These are phyloP conservation scores for Sterna hirundo DNA, from an alignment of 2,113 vertebrate species.

Conservation along the genomic window DNA sequence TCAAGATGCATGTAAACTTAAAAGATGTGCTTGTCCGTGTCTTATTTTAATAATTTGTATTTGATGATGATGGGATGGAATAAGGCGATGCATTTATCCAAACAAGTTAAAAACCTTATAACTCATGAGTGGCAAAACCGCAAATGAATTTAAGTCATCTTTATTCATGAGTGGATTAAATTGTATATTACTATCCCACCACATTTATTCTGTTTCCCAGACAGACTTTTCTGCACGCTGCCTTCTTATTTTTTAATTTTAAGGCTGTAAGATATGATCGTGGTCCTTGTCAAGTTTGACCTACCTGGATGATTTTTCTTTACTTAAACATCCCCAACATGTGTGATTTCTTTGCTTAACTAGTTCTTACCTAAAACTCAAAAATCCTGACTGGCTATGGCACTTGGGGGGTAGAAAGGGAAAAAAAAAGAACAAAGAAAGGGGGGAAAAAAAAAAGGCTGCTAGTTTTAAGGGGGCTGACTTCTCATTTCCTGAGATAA, in stretches of 20 bases:
- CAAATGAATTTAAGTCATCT: constrained; percentile 74
- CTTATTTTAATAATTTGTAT: constrained; percentile 78
- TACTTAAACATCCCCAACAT: background rate
- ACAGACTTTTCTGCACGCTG: constrained; percentile 35
- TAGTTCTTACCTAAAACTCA: constrained; percentile 17
- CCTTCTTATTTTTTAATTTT: constrained; percentile 70
- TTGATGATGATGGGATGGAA: constrained; percentile 68
- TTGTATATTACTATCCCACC: constrained; percentile 55
- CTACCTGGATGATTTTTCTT: constrained; percentile 55
- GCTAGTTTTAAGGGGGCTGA: background rate
- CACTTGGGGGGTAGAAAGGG: background rate
- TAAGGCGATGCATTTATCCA: constrained; percentile 71
- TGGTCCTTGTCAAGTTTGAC: constrained; percentile 48
- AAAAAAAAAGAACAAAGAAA: too few species aligned
- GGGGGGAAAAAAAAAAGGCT: too few species aligned
- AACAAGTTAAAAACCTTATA: constrained; percentile 72
- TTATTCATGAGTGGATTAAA: constrained; percentile 78
- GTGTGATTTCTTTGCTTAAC: constrained; percentile 58
- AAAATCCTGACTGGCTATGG: background rate
- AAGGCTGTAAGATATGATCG: constrained; percentile 34
- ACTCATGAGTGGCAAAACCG: constrained; percentile 70
- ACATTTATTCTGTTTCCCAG: constrained; percentile 68
- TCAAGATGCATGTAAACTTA: constrained; percentile 71
- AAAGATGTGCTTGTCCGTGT: constrained; percentile 71
- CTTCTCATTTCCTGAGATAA: background rate